Percentiles rank a stretch among this genome's conserved stretches.
Conservation (phyloP, 2,797 vertebrate genomes). For the Sebastes vulpes region DNA sequence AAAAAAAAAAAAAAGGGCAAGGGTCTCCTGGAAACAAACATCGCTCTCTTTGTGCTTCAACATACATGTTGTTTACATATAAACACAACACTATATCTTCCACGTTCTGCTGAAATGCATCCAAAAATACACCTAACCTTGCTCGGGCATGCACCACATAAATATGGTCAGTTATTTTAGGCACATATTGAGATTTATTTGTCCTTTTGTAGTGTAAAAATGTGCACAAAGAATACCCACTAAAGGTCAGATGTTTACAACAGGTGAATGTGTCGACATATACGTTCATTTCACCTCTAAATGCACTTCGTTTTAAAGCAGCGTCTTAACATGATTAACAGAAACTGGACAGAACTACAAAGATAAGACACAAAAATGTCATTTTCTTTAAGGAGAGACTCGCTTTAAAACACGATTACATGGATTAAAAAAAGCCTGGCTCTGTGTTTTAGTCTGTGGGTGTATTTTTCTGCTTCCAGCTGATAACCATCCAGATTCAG, state of each 20-base stretch:
- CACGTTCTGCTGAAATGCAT: background rate
- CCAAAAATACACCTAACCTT: background rate
- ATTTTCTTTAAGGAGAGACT: background rate
- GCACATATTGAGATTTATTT: background rate
- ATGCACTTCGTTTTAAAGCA: background rate
- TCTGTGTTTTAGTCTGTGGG: conserved; percentile 6
- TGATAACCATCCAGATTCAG: conserved; percentile 24
- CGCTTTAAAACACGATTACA: background rate
- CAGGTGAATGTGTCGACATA: background rate
- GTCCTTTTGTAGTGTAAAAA: background rate
- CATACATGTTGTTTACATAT: conserved; percentile 24
- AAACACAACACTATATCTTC: background rate
- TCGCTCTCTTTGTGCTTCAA: background rate
- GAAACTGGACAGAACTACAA: background rate
- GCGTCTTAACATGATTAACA: background rate
- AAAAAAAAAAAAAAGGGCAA: conserved; percentile 25
- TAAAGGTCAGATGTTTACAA: background rate
- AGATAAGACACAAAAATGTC: background rate
- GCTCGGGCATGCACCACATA: too few relatives aligned
- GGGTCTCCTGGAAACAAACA: conserved; percentile 45
- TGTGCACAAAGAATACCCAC: background rate
- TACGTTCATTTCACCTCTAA: background rate
- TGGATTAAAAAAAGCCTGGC: background rate
- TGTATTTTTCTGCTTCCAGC: conserved; percentile 6
- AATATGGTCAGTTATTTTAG: background rate